Evolutionary conservation across 2,888 invertebrate genomes (phyloP).

Genomic region (Liodrosophila aerea): DNA sequence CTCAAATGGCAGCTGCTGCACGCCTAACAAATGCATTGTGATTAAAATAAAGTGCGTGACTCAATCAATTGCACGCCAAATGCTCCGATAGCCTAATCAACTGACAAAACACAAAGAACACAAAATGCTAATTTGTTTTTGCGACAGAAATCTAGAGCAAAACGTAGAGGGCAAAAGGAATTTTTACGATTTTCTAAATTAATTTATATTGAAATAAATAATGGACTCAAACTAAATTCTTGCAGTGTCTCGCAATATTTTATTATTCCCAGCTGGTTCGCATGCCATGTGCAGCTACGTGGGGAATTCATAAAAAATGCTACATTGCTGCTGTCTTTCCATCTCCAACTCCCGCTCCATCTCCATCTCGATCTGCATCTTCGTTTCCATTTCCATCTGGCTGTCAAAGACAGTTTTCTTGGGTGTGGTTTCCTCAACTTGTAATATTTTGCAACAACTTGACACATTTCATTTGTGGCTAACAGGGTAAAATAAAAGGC

Average conservation of each 20-base stretch:
- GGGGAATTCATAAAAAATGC: not conserved
- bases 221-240: too few species aligned
- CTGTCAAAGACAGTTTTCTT: too few species aligned
- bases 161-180: not conserved
- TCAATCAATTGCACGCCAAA: constrained; percentile 30
- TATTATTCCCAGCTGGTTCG: not conserved
- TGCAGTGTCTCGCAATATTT: not conserved
- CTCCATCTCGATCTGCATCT: too few species aligned
- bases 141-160: not conserved
- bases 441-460: constrained; percentile 26
- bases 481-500: constrained; percentile 1
- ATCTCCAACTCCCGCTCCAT: too few species aligned
- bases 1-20: constrained; percentile 46
- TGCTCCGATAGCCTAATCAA: constrained; percentile 38
- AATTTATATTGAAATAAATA: too few species aligned
- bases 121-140: constrained; percentile 34
- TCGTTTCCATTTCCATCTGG: too few species aligned
- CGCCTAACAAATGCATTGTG: constrained; percentile 25
- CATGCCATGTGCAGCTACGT: constrained; percentile 1
- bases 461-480: constrained; percentile 34
- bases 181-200: too few species aligned
- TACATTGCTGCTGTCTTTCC: not conserved
- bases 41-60: constrained; percentile 47
- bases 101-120: constrained; percentile 38
- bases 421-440: constrained; percentile 3